phyloP scores from a whole-genome alignment of 2,888 invertebrate species.

The Diploptera punctata region DNA sequence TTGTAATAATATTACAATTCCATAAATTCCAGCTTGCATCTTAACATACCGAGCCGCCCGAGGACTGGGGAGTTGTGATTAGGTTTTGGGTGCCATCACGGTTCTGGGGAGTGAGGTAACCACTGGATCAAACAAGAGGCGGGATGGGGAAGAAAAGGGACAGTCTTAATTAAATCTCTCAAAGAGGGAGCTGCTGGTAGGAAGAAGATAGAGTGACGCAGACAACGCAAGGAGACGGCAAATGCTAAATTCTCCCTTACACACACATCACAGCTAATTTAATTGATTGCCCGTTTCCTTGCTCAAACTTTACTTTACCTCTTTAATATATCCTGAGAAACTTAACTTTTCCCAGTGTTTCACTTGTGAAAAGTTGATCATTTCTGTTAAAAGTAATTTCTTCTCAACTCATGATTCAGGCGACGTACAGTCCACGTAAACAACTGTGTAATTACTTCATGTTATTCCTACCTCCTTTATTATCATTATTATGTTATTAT shows the following conservation, averaged over 20 bases:
- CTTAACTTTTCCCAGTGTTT: too few species aligned
- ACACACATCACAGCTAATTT: constrained; percentile 31
- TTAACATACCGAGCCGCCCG: too few species aligned
- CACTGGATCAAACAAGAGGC: constrained; percentile 25
- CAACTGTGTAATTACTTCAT: too few species aligned
- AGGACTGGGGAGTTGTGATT: constrained; percentile 33
- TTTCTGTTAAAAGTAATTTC: too few species aligned
- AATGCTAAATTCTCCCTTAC: not conserved
- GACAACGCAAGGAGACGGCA: not conserved
- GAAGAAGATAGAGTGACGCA: not conserved
- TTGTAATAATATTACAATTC: not conserved
- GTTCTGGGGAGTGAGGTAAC: constrained; percentile 33
- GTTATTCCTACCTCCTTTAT: too few species aligned
- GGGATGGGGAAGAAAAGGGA: constrained; percentile 20
- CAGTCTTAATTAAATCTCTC: constrained; percentile 40
- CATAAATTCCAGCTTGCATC: not conserved
- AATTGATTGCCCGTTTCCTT: constrained; percentile 42
- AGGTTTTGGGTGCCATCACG: constrained; percentile 34
- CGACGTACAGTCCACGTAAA: too few species aligned
- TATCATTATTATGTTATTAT: too few species aligned
- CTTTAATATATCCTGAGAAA: not conserved
- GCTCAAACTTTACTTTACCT: not conserved
- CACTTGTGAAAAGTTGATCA: too few species aligned
- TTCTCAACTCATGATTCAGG: too few species aligned
- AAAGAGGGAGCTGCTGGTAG: not conserved